A percentile compares a stretch with the other conserved stretches of the same genome.
phyloP scores from a whole-genome alignment of 1,140 invertebrate species.

The Daktulosphaira vitifoliae region DNA sequence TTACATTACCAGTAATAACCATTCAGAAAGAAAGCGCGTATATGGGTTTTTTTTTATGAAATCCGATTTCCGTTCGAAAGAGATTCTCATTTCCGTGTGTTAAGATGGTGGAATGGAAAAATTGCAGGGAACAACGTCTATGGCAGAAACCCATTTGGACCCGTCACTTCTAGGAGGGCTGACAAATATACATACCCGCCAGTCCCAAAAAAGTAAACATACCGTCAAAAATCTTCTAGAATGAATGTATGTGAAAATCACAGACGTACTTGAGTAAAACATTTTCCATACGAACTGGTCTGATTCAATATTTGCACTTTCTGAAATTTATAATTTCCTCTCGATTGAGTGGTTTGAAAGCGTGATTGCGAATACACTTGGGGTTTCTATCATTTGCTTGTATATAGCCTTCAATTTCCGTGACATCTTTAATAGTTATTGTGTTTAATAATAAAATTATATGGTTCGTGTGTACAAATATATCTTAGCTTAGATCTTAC shows the following conservation, averaged over 20 bases:
- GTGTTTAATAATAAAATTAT: too few relatives aligned
- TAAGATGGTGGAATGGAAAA: neutral
- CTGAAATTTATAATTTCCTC: slow-evolving; percentile 28
- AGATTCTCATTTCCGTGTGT: slow-evolving; percentile 25
- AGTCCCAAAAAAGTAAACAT: slow-evolving; percentile 15
- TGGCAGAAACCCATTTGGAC: slow-evolving; percentile 11
- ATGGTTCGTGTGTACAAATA: too few relatives aligned
- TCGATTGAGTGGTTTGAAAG: neutral
- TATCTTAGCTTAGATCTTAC: too few relatives aligned
- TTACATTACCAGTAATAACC: too few relatives aligned
- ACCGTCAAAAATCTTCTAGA: neutral
- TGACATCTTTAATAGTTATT: too few relatives aligned
- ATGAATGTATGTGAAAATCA: too few relatives aligned
- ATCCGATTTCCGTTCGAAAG: slow-evolving; percentile 26
- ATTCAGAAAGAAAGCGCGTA: too few relatives aligned
- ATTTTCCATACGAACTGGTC: neutral
- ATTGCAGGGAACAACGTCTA: neutral
- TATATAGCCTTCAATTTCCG: neutral
- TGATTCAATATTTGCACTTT: slow-evolving; percentile 28
- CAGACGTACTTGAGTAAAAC: neutral
- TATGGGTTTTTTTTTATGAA: neutral
- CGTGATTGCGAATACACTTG: neutral
- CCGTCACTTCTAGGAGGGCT: neutral
- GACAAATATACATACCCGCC: slow-evolving; percentile 6
- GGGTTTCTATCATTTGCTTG: neutral